Base-by-base conservation (phyloP, 37 sponge, comb jelly and placozoan species). In the Beroe ovata region DNA sequence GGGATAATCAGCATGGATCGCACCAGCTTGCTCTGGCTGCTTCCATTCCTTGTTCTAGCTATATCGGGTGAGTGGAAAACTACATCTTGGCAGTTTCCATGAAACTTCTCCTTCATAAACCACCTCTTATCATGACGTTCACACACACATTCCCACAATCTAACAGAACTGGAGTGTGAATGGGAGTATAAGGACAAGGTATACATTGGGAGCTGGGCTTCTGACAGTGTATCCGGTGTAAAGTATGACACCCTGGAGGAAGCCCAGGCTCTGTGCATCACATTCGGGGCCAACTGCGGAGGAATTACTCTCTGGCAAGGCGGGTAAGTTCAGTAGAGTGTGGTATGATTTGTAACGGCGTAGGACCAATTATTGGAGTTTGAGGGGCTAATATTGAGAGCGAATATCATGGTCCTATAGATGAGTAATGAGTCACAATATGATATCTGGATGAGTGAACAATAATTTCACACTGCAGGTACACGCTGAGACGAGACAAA, bases 171-270 rank as follows among this genome's bases (percentile, higher is more conserved):
- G 18, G 38, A 77, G 47, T 77, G 84, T 40, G 84, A 77, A 25
- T 77, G 84, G 84, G 84, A 77, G 84, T 22, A 77, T 28, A 77
- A 77, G 33, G 84, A 40, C 0, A 77, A 77, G 28, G 3, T 54
- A 22, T 77, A 77, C 47, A 21, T 77, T 1, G 6, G 28, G 1
- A 29, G 47, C 54, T 77, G 84, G 84, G 69, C 69, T 34, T 8
- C 47, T 0, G 28, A 35, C 4, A 40, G 18, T 23, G 28, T 35
- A 18, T 16, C 28, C 4, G 28, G 47, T 1, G 11, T 1, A 0
- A 39, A 42, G 84, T 77, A 40, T 39, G 3, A 11, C 22, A 40
- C 84, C n/a, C 54, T 77, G 84, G 84, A 39, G 25, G 84, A 77
- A 25, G 84, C 84, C 11, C 41, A 77, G 54, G 38, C 16, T 1